Evolutionary conservation across 2,113 vertebrate species (phyloP).

Genomic region (Calcarius ornatus): DNA sequence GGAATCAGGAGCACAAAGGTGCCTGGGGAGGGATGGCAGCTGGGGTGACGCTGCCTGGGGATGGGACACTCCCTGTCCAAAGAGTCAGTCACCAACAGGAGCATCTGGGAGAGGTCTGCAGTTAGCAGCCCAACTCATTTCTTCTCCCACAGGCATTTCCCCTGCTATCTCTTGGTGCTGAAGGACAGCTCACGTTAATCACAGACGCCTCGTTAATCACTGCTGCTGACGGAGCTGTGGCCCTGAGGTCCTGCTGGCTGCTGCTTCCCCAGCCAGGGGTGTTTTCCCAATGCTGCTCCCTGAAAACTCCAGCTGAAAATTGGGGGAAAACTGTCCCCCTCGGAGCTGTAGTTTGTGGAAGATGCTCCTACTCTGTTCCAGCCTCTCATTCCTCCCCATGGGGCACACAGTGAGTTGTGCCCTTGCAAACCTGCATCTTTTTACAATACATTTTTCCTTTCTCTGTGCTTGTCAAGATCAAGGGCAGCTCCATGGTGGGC

Average conservation of each 20-base stretch:
- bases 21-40: not conserved
- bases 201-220: not conserved
- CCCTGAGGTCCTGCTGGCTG: rapidly evolving
- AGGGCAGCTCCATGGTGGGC: not conserved
- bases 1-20: not conserved
- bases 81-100: not conserved
- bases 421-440: not conserved
- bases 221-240: rapidly evolving
- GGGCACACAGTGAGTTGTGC: not conserved
- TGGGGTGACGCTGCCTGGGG: not conserved
- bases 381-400: not conserved
- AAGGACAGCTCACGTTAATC: not conserved
- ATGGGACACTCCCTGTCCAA: not conserved
- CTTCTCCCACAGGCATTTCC: not conserved
- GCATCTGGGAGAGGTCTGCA: not conserved
- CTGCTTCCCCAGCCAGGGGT: not conserved
- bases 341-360: rapidly evolving
- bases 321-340: not conserved
- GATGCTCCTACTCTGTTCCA: not conserved
- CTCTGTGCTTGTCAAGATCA: rapidly evolving
- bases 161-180: not conserved
- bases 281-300: not conserved
- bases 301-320: not conserved
- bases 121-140: not conserved
- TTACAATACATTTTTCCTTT: not conserved